Percentiles rank a stretch among this genome's conserved stretches.
Evolutionary conservation across 2,888 invertebrate genomes (phyloP).

Genomic region (Amiota communis): DNA sequence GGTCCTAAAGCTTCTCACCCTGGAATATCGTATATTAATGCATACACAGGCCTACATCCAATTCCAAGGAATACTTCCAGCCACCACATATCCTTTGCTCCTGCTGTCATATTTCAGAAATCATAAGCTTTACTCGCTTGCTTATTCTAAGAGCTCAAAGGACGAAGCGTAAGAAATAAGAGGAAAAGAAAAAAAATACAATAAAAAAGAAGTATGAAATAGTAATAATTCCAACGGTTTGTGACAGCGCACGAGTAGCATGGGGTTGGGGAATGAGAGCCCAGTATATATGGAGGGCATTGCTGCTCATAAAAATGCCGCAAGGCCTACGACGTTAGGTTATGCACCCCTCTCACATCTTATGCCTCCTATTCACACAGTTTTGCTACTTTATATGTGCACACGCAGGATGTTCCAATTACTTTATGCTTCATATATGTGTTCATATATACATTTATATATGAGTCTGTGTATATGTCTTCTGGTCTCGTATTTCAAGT

Average conservation of each 20-base stretch:
- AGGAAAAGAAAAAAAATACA: constrained; percentile 34
- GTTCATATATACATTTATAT: constrained; percentile 40
- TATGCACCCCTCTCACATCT: constrained; percentile 33
- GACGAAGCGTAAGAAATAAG: neutral
- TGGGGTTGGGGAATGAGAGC: neutral
- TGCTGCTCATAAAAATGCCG: constrained; percentile 65
- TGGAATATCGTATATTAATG: constrained; percentile 19
- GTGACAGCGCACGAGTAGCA: constrained; percentile 3
- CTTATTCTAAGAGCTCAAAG: constrained; percentile 10
- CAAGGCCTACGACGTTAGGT: constrained; percentile 46
- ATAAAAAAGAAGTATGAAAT: constrained; percentile 68
- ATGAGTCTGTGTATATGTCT: constrained; percentile 34
- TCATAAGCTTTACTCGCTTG: constrained; percentile 68
- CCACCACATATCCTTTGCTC: constrained; percentile 5
- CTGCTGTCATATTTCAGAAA: constrained; percentile 68
- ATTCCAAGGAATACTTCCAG: too few species aligned
- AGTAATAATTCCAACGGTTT: constrained; percentile 64
- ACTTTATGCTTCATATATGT: constrained; percentile 53
- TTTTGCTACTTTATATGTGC: constrained; percentile 68
- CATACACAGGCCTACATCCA: neutral
- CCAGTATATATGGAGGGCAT: constrained; percentile 41
- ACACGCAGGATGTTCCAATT: constrained; percentile 71
- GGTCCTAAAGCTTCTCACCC: neutral
- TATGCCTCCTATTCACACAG: constrained; percentile 49
- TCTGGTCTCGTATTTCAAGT: constrained; percentile 68